Evolutionary conservation across 2,888 invertebrate species (phyloP), one percentile per base, ranked within the genome.

Genomic region (Athalia rosae): DNA sequence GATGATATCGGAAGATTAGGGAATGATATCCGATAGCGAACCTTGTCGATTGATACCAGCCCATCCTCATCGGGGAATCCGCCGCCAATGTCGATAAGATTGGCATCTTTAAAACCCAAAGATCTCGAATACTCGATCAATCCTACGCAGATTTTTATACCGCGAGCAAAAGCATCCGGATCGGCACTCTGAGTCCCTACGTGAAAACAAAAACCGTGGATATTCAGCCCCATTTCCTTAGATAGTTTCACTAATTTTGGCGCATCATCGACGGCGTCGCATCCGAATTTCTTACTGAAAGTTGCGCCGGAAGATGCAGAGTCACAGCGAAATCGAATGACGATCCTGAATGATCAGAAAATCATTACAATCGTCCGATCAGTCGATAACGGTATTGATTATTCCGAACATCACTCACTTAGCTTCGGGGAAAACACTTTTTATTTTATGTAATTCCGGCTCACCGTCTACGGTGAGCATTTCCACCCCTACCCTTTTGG

Each of bases 41-140:
- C 91, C 86, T 91, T 88, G 67, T 91, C 88, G 76, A 93, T 89
- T 13, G 90, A 82, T 28, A 28, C 28, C 66, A 90, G 81, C 59
- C 87, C 88, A 4, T 85, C 87, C 7, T 85, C 83, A 2, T 93
- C 93, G 13, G 92, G 91, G 82, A 92, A 92, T 59, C 93, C 93
- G 9, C 93, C 93, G 2, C 93, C 93, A 80, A 93, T 91, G 84
- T 94, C 93, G 77, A 89, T 85, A 64, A 94, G 85, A 50, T 92
- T 85, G 15, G 89, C 85, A 85, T 93, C 91, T 15, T 90, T 81
- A 84, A 91, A 92, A 11, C 93, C 93, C 67, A 92, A 84, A 4
- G 88, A 82, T 47, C 85, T 83, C 0, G 91, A 92, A 47, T 90
- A 83, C 78, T 92, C 90, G 85, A 93, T 92, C 66, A 93, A 89